phyloP scores from a whole-genome alignment of 2,797 vertebrate species.

The Tinamus major region DNA sequence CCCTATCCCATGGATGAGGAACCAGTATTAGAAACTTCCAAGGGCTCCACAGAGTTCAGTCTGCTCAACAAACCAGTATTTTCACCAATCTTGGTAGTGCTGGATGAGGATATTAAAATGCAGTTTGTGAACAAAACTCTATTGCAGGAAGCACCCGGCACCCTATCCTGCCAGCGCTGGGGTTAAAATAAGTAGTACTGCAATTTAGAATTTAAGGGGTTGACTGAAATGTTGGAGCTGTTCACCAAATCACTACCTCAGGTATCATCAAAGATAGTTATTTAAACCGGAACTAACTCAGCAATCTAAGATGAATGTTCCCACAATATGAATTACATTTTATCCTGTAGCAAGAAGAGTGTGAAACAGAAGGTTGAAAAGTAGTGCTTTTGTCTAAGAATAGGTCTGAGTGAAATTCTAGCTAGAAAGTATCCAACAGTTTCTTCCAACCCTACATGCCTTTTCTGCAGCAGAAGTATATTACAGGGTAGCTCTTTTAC shows the following conservation, averaged over 20 bases:
- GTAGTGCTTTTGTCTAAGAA: neutral
- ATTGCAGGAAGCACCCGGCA: rapidly evolving
- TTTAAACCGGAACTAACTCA: neutral
- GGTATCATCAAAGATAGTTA: neutral
- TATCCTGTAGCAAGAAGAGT: neutral
- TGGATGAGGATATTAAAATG: neutral
- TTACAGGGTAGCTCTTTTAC: neutral
- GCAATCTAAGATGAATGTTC: neutral
- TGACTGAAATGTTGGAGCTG: neutral
- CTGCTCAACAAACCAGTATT: neutral
- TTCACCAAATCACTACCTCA: neutral
- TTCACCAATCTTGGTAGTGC: rapidly evolving
- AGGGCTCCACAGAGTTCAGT: neutral
- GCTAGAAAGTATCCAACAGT: neutral
- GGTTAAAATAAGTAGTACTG: neutral
- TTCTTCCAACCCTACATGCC: neutral
- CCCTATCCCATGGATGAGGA: neutral
- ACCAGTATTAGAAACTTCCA: neutral
- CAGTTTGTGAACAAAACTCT: neutral
- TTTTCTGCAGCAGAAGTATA: neutral
- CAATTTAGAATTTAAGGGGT: neutral
- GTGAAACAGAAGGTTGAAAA: neutral
- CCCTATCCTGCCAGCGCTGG: neutral
- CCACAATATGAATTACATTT: neutral
- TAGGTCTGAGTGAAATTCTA: neutral